Evolutionary conservation across 2,797 vertebrate species (phyloP), one percentile per base, ranked within the genome.

Genomic region (Amniataba percoides): DNA sequence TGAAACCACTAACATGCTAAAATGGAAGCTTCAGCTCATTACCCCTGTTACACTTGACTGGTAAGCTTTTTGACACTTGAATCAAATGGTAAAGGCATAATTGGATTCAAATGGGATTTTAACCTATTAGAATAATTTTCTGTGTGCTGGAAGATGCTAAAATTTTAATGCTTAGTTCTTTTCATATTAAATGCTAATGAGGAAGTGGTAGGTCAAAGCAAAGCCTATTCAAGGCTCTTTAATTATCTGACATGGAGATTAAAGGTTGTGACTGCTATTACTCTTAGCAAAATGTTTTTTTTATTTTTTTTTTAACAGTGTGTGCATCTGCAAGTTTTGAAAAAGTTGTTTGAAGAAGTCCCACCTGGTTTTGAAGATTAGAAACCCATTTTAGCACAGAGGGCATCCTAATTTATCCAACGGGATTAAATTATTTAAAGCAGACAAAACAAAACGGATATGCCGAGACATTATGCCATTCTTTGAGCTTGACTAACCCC

Each of bases 21-120:
- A 87, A 88, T 39, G 27, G 77, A 83, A 71, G 64, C 58, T 80
- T 70, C 49, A 83, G 81, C 78, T 83, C 87, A 91, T 93, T 92
- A 88, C 74, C 71, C 81, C 60, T 55, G 88, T 88, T 87, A 86
- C 88, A 91, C 84, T 89, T 76, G 71, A 83, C 61, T 68, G 81
- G 45, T 77, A 80, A 87, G 81, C 84, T 77, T 77, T 65, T 51
- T 42, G 48, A 80, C 76, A 78, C 74, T 83, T 75, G 61, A 93
- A 87, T 85, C 72, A 61, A 82, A 88, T 43, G 23, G 76, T 59
- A 76, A 80, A 81, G 48, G 43, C 83, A 75, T 90, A 90, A 94
- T 93, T 91, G 87, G 84, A 92, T 94, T 88, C 74, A 88, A 90
- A 91, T 93, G 63, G 86, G 82, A 92, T 88, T 92, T 87, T 78